Evolutionary conservation across 1,140 invertebrate species (phyloP).

Genomic region (Batillaria attramentaria): DNA sequence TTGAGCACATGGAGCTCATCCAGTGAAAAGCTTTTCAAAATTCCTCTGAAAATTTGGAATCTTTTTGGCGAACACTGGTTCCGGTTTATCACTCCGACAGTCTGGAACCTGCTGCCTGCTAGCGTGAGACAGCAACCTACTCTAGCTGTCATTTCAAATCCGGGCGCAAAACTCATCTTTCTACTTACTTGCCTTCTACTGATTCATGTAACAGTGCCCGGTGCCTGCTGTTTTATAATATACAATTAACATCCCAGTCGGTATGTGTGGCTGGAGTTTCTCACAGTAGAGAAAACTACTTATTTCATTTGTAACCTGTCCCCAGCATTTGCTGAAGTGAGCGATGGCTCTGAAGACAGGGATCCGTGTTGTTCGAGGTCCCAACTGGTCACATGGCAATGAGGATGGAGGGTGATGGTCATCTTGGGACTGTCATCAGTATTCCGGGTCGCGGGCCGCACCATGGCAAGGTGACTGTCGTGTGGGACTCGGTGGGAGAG

Average conservation of each 20-base stretch:
- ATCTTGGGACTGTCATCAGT: constrained; percentile 55
- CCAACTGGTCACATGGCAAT: constrained; percentile 54
- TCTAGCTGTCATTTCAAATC: no score
- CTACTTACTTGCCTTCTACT: background rate
- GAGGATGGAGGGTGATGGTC: constrained; percentile 59
- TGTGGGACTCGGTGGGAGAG: constrained; percentile 51
- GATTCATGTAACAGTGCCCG: background rate
- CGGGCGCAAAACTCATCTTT: no score
- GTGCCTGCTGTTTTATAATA: background rate
- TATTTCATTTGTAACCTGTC: background rate
- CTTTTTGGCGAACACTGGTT: no score
- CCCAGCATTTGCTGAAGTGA: background rate
- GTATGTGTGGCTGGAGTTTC: background rate
- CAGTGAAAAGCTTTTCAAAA: no score
- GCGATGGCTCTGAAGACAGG: constrained; percentile 38
- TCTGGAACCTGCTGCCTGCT: no score
- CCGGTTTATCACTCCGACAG: no score
- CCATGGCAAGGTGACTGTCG: constrained; percentile 41
- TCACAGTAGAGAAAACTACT: background rate
- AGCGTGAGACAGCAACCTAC: no score
- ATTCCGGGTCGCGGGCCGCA: constrained; percentile 42
- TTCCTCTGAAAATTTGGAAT: no score
- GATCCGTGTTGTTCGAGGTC: constrained; percentile 57
- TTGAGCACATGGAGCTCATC: no score
- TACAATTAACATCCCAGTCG: background rate